Conservation (phyloP, 2,888 invertebrate species). For the Diadegma fenestrale region DNA sequence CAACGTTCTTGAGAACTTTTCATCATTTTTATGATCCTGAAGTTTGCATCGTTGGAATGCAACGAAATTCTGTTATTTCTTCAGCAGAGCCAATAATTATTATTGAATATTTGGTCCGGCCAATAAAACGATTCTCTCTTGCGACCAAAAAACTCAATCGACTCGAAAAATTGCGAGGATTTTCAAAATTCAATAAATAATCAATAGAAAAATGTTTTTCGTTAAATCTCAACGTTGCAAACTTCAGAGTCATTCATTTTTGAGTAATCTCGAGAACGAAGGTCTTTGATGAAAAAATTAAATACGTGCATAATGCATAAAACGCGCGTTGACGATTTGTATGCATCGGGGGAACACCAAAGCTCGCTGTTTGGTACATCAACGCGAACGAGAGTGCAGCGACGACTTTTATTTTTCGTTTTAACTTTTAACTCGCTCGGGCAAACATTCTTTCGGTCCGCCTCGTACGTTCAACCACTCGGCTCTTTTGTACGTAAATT, state of each 20-base stretch:
- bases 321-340: neutral
- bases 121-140: too few relatives aligned
- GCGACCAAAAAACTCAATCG: too few relatives aligned
- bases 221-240: too few relatives aligned
- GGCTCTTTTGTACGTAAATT: neutral
- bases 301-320: neutral
- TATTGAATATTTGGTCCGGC: too few relatives aligned
- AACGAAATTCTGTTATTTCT: too few relatives aligned
- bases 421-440: neutral
- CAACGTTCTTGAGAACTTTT: neutral
- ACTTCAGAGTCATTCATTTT: too few relatives aligned
- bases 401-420: neutral
- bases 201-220: too few relatives aligned
- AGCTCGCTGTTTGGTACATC: neutral
- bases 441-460: conserved; percentile 3
- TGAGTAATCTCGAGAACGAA: neutral
- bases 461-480: neutral
- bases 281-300: neutral
- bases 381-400: neutral
- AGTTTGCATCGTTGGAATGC: too few relatives aligned
- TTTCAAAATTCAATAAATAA: too few relatives aligned
- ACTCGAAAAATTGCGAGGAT: too few relatives aligned
- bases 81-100: too few relatives aligned
- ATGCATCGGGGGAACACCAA: neutral
- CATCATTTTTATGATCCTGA: too few relatives aligned